phyloP scores from a whole-genome alignment of 2,888 invertebrate species.

The Cephus rjabovi region DNA sequence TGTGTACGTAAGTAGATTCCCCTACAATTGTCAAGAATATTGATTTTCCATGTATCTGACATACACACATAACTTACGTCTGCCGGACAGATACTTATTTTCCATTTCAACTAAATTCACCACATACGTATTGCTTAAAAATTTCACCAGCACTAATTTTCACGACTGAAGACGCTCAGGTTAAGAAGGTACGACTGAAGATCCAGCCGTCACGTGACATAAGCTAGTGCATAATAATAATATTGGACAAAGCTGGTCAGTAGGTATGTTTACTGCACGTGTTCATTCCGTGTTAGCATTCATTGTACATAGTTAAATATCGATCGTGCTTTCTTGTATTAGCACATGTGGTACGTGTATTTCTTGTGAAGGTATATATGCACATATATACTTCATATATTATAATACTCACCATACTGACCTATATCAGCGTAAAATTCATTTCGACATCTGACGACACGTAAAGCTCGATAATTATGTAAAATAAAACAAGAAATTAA shows the following conservation, averaged over 20 bases:
- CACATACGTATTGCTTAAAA: accelerated
- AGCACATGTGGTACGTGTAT: neutral
- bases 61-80: too few species aligned
- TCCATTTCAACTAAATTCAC: too few species aligned
- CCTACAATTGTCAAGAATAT: too few species aligned
- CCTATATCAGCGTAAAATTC: neutral
- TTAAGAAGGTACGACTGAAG: too few species aligned
- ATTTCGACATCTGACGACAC: neutral
- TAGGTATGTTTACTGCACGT: neutral
- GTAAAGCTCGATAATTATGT: conserved; percentile 43
- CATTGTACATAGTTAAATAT: neutral
- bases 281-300: neutral
- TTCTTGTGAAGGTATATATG: neutral
- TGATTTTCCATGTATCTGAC: too few species aligned
- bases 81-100: too few species aligned
- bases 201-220: too few species aligned
- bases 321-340: neutral
- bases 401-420: neutral
- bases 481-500: conserved; percentile 41
- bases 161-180: too few species aligned
- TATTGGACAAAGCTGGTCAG: neutral
- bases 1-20: too few species aligned
- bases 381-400: neutral
- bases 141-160: too few species aligned
- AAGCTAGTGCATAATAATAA: neutral